Evolutionary conservation across 2,113 vertebrate species (phyloP), one percentile per base, ranked within the genome.

Genomic region (Lamprologus tigripictilis): DNA sequence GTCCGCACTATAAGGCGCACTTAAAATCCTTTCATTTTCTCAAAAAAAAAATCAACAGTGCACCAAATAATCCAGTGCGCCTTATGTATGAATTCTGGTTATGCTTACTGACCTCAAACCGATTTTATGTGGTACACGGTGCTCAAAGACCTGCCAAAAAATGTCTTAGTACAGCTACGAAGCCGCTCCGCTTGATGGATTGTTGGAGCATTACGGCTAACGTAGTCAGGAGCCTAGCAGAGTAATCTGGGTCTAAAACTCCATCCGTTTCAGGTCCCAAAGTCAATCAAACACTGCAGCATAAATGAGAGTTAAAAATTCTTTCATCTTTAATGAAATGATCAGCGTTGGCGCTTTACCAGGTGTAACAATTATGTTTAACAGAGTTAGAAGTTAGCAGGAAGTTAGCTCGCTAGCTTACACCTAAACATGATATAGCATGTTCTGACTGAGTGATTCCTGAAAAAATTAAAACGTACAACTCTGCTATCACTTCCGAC

Each of bases 181-280:
- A 31, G 55, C 2, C 0, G 5, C 55, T 31, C 14, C 1, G 0
- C 55, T 58, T 58, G 55, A 58, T 9, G 55, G 26, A 58, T 31
- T 58, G 8, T 28, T 0, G 23, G 13, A 58, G 26, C 26, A 28
- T 58, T 58, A 16, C 3, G 26, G 55, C 55, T 58, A 58, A 2
- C 5, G 26, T 28, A 58, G 13, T 28, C 26, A 58, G 55, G 55
- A 28, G 55, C 12, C 54, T 26, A 1, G 23, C 12, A 14, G 1
- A 28, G 13, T 28, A 58, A 58, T 57, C 55, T 28, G 55, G 7
- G 55, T 57, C 23, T 8, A 16, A 58, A 58, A 28, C 2, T 58
- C 55, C 0, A 13, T 58, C 55, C 1, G 1, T 1, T 58, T 58
- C 23, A 28, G 55, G 0, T 2, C 23, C 4, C 55, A 28, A 57